Percentiles rank a stretch among this genome's conserved stretches.
phyloP scores from a whole-genome alignment of 2,888 invertebrate genomes.

The Troglohyphantes excavatus region DNA sequence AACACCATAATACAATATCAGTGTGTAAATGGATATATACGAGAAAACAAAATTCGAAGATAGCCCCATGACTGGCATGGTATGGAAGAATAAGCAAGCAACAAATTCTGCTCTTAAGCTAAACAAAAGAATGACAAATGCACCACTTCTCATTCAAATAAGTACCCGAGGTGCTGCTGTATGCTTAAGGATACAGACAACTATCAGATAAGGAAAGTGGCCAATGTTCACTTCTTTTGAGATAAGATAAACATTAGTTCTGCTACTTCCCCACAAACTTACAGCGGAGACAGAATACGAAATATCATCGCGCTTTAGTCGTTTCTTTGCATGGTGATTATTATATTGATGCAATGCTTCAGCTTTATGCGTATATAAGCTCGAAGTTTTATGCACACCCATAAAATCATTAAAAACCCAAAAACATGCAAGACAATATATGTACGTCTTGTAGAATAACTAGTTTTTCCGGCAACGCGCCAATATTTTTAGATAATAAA shows the following conservation, averaged over 20 bases:
- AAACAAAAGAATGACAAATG: neutral
- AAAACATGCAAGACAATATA: no score
- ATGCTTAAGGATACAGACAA: neutral
- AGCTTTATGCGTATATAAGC: no score
- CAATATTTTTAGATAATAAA: no score
- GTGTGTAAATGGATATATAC: no score
- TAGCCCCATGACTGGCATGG: neutral
- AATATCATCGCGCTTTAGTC: neutral
- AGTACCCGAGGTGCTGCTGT: neutral
- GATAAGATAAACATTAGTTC: neutral
- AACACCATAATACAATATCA: no score
- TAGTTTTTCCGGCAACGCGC: no score
- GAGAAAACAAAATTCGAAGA: no score
- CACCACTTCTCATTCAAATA: neutral
- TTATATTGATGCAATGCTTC: no score
- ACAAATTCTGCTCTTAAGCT: neutral
- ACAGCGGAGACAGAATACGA: neutral
- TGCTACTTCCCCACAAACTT: neutral
- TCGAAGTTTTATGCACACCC: no score
- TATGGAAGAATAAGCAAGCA: neutral
- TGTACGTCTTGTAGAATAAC: no score
- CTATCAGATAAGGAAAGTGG: neutral
- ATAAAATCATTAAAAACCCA: no score
- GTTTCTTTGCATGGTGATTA: no score
- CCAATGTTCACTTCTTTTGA: neutral